Percentiles rank a stretch among this genome's conserved stretches.
Conservation (phyloP, 2,888 invertebrate genomes). For the Rhopalosiphum nymphaeae region DNA sequence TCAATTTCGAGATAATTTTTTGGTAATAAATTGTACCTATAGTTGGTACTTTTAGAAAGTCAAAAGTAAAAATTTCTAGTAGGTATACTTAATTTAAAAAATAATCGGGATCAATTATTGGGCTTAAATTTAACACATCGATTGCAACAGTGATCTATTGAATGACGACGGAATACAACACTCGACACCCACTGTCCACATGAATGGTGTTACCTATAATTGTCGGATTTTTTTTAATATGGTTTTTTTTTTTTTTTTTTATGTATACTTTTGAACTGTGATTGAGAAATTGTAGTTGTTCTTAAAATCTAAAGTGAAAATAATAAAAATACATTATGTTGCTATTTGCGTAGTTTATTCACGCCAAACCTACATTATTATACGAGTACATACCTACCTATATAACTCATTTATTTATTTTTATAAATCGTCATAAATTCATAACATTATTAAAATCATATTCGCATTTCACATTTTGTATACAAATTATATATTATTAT, state of each 20-base stretch:
- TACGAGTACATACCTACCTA: background rate
- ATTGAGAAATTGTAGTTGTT: background rate
- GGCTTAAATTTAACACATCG: too few species aligned
- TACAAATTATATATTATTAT: background rate
- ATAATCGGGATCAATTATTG: background rate
- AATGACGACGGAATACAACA: background rate
- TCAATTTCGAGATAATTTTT: background rate
- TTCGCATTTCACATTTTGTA: background rate
- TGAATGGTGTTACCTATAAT: background rate
- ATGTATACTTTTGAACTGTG: background rate
- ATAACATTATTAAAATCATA: background rate
- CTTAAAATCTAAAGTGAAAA: background rate
- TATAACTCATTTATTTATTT: constrained; percentile 2
- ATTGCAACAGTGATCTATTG: too few species aligned
- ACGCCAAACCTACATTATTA: background rate
- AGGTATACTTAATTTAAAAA: background rate
- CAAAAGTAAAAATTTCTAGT: background rate
- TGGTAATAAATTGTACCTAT: background rate
- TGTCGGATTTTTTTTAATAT: background rate
- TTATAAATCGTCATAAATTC: background rate
- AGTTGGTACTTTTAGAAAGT: background rate
- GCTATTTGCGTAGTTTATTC: background rate
- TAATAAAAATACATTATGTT: background rate
- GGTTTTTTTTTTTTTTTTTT: too few species aligned
- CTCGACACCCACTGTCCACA: background rate